Base-by-base conservation (phyloP, 2,797 vertebrate genomes). In the Ibycter americanus region DNA sequence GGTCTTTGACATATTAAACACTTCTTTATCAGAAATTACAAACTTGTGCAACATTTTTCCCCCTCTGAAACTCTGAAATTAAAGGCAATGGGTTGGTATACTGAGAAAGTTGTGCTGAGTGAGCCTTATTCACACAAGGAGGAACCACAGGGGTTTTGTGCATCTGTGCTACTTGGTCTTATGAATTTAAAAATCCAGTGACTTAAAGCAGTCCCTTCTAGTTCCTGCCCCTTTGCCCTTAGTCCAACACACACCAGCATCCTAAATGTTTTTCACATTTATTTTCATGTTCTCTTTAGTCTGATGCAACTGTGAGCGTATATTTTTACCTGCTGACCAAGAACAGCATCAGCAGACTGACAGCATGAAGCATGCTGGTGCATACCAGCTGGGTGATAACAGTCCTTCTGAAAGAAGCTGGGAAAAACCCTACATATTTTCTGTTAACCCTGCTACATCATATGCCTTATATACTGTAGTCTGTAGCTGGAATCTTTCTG, bases 1-100 rank as follows among this genome's bases (percentile, higher is more conserved):
- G 78, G 81, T 59, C 72, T 93, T 90, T 76, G 67, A 89, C 83
- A 62, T 77, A 83, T 70, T 92, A 93, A 94, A 92, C 36, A 44
- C 78, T 55, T 93, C 72, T 87, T 82, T 67, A 34, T 92, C 81
- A 86, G 59, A 92, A 92, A 87, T 95, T 76, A 67, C 56, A 82
- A 74, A 63, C 12, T 73, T 59, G 14, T 77, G 51, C 52, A 88
- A 62, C 14, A 20, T 77, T 52, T 76, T 71, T 81, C 14, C 31
- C 16, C 47, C 44, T 40, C n/a, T 47, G 58, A 77, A 91, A 58
- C 12, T 59, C 49, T 70, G 52, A 77, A 54, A 87, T 77, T 54
- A n/a, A 87, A 89, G 19, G 32, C 67, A 83, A 3, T 21, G n/a
- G 2, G 2, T 55, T 83, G 42, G 10, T 62, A 19, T 25, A 36